Conservation (phyloP, 2,797 vertebrate genomes). For the Thaleichthys pacificus region DNA sequence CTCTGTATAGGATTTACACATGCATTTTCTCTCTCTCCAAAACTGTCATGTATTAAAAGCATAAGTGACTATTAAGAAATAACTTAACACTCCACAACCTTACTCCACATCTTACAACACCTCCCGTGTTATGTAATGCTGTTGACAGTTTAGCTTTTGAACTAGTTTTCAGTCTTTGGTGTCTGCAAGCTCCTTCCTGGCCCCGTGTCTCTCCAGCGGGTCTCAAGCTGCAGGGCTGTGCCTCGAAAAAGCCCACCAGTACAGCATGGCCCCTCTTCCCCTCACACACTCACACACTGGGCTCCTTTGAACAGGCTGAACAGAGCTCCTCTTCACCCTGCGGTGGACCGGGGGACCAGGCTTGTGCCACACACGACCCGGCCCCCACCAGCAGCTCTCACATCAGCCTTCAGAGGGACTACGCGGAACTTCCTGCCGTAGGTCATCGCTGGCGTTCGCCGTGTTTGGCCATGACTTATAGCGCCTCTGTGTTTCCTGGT, state of each 20-base stretch:
- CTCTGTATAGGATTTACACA: not conserved
- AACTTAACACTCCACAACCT: slow-evolving; percentile 19
- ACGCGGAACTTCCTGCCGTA: too few relatives aligned
- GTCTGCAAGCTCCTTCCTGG: slow-evolving; percentile 19
- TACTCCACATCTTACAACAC: slow-evolving; percentile 9
- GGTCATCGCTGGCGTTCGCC: too few relatives aligned
- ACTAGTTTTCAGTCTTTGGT: slow-evolving; percentile 12
- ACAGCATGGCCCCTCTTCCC: slow-evolving; percentile 20
- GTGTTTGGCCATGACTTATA: too few relatives aligned
- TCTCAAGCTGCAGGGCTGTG: slow-evolving; percentile 10
- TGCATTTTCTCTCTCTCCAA: not conserved
- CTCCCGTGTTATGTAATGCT: slow-evolving; percentile 5
- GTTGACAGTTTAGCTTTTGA: slow-evolving; percentile 5
- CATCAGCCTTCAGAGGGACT: too few relatives aligned
- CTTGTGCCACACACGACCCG: too few relatives aligned
- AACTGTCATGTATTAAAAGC: not conserved
- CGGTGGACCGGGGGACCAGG: too few relatives aligned
- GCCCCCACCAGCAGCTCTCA: too few relatives aligned
- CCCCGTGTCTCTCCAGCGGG: slow-evolving; percentile 12
- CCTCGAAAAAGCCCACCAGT: slow-evolving; percentile 8
- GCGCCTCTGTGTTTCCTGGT: too few relatives aligned
- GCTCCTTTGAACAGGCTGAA: slow-evolving; percentile 18
- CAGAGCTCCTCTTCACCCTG: too few relatives aligned
- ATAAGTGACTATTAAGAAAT: too few relatives aligned
- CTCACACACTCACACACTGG: slow-evolving; percentile 30